Percentiles rank a stretch among this genome's conserved stretches.
phyloP scores from a whole-genome alignment of 2,113 vertebrate genomes.

The Syngnathoides biaculeatus region DNA sequence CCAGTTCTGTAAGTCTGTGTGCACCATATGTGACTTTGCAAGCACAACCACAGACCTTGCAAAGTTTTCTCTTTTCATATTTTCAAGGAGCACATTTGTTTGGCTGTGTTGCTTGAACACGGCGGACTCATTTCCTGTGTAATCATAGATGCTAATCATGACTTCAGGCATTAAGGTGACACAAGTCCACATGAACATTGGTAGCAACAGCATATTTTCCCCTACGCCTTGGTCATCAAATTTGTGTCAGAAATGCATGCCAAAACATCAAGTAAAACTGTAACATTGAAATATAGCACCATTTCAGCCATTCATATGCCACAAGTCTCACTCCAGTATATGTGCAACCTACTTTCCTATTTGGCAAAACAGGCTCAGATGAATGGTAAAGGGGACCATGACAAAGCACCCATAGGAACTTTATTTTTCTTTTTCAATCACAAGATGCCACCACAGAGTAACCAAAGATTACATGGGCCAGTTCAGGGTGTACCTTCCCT shows the following conservation, averaged over 20 bases:
- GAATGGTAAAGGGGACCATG: no score
- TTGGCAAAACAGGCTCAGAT: no score
- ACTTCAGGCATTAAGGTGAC: background rate
- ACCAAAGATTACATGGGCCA: no score
- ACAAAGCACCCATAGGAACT: no score
- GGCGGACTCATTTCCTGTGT: slow-evolving; percentile 2
- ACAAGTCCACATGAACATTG: background rate
- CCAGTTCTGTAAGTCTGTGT: background rate
- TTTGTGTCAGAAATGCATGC: background rate
- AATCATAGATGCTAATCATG: slow-evolving; percentile 9
- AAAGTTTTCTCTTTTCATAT: background rate
- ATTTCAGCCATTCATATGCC: background rate
- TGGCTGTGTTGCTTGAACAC: background rate
- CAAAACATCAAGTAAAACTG: background rate
- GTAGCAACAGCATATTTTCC: background rate
- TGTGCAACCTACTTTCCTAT: no score
- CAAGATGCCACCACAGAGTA: no score
- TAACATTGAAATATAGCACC: background rate
- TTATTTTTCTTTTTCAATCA: no score
- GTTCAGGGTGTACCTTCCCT: no score
- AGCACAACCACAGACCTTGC: background rate
- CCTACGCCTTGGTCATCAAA: background rate
- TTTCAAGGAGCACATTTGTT: background rate
- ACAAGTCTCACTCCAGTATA: no score
- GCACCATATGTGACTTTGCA: background rate